Evolutionary conservation across 2,888 invertebrate species (phyloP), one percentile per base, ranked within the genome.

Genomic region (Apomyelois bistriatella): DNA sequence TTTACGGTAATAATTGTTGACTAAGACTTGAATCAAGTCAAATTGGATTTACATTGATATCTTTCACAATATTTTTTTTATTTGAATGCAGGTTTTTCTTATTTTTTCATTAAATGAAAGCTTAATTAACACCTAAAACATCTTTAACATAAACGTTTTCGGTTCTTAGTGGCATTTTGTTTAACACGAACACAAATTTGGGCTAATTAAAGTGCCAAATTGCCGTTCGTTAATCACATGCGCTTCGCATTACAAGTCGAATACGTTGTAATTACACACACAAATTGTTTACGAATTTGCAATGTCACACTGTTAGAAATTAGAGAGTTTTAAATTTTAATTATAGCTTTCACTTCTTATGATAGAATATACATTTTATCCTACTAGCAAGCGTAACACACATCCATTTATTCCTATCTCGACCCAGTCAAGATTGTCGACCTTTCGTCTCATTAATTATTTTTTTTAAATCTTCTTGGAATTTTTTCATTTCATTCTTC

Each of bases 291-390:
- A 74, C 74, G 58, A 79, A 79, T 83, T 82, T 75, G 82, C 85
- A 75, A 71, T 82, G 85, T 87, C 85, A 85, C 78, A 74, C 72
- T 70, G 70, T 76, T 74, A 79, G 74, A 76, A 80, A 81, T 79
- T 72, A 74, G 76, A 82, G 77, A 82, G 76, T 80, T 82, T 82
- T 84, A 87, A 82, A 76, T 80, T 82, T 82, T 85, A 87, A 85
- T 86, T 83, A 82, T 72, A 70, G 73, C 85, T 86, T 85, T 85
- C 85, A 79, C 79, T 72, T 42, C 35, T 35, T 32, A 47, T 47
- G 32, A 46, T 37, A 40, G 52, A 37, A 53, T 36, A 50, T 37
- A 30, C 40, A 46, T 30, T 12, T 49, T 5, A 22, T 22, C 22
- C 22, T 22, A 22, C 22, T 22, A 5, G 5, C 22, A 22, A 22